Evolutionary conservation across 2,113 vertebrate genomes (phyloP), one percentile per base, ranked within the genome.

Genomic region (Myocastor coypus): DNA sequence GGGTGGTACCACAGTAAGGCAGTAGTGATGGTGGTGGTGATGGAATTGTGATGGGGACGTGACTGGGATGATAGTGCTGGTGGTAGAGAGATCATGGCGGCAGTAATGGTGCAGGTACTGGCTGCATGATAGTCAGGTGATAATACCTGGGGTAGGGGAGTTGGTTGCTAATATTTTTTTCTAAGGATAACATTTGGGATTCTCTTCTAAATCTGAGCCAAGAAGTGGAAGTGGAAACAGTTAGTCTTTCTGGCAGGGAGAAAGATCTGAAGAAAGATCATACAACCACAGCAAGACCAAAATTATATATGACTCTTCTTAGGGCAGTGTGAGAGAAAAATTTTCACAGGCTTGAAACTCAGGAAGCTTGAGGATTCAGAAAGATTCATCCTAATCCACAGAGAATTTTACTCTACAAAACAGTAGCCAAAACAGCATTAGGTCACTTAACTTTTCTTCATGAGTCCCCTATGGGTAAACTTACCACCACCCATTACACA

Each of bases 251-350:
- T 95, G 94, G 94, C 85, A 94, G 30, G 83, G 61, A 77, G n/a
- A 82, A 88, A 83, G 42, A 69, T 81, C 50, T 95, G 63, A 42
- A 83, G 50, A 91, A 95, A 94, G 80, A 40, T 80, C 83, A 85
- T 68, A 78, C 78, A 94, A 83, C 85, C 88, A 94, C 82, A 96
- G 92, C n/a, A 91, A 96, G 85, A 97, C 92, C 88, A 95, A 94
- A 96, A 96, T 96, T 83, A 92, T 8, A 83, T 40, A 83, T 26
- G 32, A 68, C 28, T 83, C 71, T 97, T 91, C 85, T 73, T 68
- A 59, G 46, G 17, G 46, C 52, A 68, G 68, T 32, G 42, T 17
- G 28, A 81, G 84, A 88, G 22, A 52, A 85, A 83, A 55, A 83
- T 57, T 3, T 52, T 93, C 57, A 73, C 30, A 83, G 64, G 20